phyloP scores from a whole-genome alignment of 53 echinoderm and acorn worm genomes.

The Echinometra lucunter region DNA sequence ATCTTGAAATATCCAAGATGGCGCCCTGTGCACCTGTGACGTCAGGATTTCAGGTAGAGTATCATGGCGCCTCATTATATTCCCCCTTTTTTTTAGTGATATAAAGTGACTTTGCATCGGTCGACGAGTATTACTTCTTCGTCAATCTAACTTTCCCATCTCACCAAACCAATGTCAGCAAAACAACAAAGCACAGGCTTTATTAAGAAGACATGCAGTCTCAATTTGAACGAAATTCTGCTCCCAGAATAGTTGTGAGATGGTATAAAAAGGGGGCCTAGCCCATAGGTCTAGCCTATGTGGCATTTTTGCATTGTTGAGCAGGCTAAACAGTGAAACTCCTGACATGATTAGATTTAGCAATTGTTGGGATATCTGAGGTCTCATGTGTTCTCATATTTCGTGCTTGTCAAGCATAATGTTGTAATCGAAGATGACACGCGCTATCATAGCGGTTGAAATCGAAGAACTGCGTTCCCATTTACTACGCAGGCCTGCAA shows the following conservation, averaged over 20 bases:
- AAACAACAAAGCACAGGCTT: neutral
- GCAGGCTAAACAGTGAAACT: constrained; percentile 5
- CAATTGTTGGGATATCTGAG: constrained; percentile 60
- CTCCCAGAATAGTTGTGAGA: neutral
- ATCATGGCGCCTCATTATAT: neutral
- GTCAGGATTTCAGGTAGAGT: constrained; percentile 13
- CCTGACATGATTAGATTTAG: constrained; percentile 54
- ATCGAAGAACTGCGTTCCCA: neutral
- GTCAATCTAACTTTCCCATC: neutral
- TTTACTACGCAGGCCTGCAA: too few relatives aligned
- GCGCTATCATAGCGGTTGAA: neutral
- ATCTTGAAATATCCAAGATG: constrained; percentile 27
- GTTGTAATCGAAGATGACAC: constrained; percentile 44
- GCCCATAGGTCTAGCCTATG: too few relatives aligned
- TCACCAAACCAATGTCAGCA: neutral
- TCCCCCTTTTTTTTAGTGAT: neutral
- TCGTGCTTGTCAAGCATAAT: constrained; percentile 34
- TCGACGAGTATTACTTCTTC: neutral
- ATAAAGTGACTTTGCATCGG: neutral
- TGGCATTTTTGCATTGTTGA: constrained; percentile 9
- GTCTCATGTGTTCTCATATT: neutral
- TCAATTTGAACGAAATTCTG: neutral
- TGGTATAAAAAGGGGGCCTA: neutral
- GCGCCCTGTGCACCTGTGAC: neutral
- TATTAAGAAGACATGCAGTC: neutral